A percentile compares a stretch with the other conserved stretches of the same genome.
Conservation (phyloP, 2,888 invertebrate genomes). For the Hydrotaea cyrtoneurina region DNA sequence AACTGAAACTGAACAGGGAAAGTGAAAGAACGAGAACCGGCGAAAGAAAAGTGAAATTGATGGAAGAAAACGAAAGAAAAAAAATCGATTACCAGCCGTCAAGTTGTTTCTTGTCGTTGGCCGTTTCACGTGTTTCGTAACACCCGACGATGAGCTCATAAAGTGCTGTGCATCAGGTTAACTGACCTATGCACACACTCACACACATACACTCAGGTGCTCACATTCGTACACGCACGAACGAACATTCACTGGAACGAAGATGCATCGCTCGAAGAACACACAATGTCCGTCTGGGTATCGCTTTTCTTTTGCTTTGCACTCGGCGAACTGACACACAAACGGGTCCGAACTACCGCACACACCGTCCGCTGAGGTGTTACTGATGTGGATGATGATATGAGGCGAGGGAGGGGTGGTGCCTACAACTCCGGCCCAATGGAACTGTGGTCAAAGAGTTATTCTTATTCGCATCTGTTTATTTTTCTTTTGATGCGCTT, state of each 20-base stretch:
- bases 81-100: constrained; percentile 25
- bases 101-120: background rate
- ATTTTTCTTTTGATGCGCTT: constrained; percentile 58
- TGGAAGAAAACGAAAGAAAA: constrained; percentile 29
- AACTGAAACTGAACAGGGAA: background rate
- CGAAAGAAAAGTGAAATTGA: background rate
- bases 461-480: constrained; percentile 38
- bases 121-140: constrained; percentile 39
- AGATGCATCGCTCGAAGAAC: background rate
- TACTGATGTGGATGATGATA: background rate
- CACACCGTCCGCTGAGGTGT: constrained; percentile 11
- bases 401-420: background rate
- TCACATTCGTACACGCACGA: no score
- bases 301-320: constrained; percentile 33
- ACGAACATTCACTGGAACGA: background rate
- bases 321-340: background rate
- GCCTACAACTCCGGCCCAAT: background rate
- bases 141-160: constrained; percentile 28
- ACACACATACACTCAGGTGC: background rate
- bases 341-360: background rate
- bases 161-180: constrained; percentile 20
- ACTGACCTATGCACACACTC: constrained; percentile 41
- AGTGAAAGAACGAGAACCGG: background rate
- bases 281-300: background rate
- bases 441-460: constrained; percentile 28